Base-by-base conservation (phyloP, 2,797 vertebrate species). In the Galaxias olidus region DNA sequence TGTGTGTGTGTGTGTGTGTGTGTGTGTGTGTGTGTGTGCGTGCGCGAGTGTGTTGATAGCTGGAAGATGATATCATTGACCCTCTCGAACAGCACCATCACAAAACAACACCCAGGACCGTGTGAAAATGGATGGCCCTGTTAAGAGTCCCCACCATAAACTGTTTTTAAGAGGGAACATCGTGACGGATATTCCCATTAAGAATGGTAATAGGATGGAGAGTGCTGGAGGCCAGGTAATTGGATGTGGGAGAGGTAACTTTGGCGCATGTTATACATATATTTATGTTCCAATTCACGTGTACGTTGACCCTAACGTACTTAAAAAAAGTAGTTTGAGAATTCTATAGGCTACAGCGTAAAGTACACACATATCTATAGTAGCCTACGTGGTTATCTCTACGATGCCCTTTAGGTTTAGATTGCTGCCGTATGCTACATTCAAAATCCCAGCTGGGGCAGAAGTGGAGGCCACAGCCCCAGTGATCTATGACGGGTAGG, bases 161-260 rank as follows among this genome's bases (percentile, higher is more conserved):
- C 43, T 10, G 41, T 18, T 63, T 1, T 63, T 19, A 65, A 48
- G 18, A 65, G 18, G 20, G 54, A 64, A 17, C 30, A 45, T 63
- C 19, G 50, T 30, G 49, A 43, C 43, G 4, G 13, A 15, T 9
- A n/a, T 15, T 58, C 43, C n/a, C 49, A 19, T 49, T 46, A 47
- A 20, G 10, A 12, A 41, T 65, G n/a, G 17, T 43, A 60, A 60
- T 45, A n/a, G 18, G 11, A 40, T 20, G 17, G 10, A 47, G 45
- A 44, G 58, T 14, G 6, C 13, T 47, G 8, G 17, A 4, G 14
- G 45, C 11, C 13, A 44, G n/a, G 58, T 71, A 77, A 61, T 70
- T 60, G 68, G 46, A 65, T 45, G 66, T 65, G 61, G 63, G 45
- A 68, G 52, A 41, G 65, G 59, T 65, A 68, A 69, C 68, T 30